Evolutionary conservation across 2,797 vertebrate genomes (phyloP).

Genomic region (Phrynocephalus forsythii): DNA sequence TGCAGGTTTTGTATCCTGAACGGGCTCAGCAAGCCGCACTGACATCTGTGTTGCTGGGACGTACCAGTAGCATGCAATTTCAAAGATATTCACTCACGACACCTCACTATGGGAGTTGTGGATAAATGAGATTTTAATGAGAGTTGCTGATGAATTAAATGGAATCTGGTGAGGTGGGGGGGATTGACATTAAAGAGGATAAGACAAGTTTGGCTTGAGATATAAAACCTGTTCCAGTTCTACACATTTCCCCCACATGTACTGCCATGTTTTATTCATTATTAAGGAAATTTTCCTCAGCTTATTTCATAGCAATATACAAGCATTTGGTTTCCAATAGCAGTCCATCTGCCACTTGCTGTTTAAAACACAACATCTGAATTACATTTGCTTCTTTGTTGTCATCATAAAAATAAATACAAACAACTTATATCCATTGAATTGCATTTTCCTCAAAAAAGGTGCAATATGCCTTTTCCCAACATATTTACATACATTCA

Average conservation of each 20-base stretch:
- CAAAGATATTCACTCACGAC: background rate
- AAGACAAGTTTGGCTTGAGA: background rate
- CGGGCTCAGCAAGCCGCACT: background rate
- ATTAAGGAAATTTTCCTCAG: background rate
- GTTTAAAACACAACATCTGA: background rate
- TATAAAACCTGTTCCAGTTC: slow-evolving; percentile 4
- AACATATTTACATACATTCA: background rate
- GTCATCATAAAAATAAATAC: background rate
- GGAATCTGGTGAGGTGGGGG: background rate
- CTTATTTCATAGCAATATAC: background rate
- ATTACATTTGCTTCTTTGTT: background rate
- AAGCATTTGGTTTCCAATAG: background rate
- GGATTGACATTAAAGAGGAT: background rate
- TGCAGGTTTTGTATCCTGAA: background rate
- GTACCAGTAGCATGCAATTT: background rate
- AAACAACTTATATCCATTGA: background rate
- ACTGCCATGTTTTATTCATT: background rate
- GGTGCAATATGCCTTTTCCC: background rate
- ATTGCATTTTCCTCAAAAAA: background rate
- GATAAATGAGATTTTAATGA: slow-evolving; percentile 15
- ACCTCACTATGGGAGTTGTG: background rate
- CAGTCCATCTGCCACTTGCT: background rate
- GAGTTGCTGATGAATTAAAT: background rate
- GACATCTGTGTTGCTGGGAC: background rate
- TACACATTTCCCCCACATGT: background rate